These are phyloP conservation scores for Bemisia tabaci DNA, from an alignment of 1,140 invertebrate species.

Conservation along the genomic window DNA sequence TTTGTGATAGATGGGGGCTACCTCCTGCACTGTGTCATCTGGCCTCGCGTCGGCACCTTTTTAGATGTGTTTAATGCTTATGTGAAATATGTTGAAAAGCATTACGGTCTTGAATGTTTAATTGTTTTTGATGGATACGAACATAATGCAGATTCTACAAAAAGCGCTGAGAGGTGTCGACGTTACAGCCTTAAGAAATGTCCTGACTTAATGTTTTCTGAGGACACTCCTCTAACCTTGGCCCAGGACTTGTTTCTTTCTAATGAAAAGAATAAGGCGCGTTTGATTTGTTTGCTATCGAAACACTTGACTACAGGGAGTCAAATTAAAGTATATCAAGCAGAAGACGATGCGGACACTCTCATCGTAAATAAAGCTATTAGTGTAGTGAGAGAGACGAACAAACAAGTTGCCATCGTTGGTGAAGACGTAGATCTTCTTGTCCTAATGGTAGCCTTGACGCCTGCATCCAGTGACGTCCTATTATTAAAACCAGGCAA, in stretches of 20 bases:
- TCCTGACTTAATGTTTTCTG: too few species aligned
- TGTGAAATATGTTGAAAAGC: conserved; percentile 16
- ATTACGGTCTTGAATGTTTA: conserved; percentile 11
- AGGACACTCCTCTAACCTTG: too few species aligned
- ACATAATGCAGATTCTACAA: not conserved
- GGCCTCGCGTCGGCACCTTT: conserved; percentile 17
- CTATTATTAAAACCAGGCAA: too few species aligned
- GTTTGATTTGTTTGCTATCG: too few species aligned
- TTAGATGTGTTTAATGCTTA: conserved; percentile 14
- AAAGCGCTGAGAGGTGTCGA: conserved; percentile 2
- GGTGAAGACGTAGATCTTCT: conserved; percentile 18
- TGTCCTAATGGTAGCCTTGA: too few species aligned
- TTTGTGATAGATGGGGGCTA: conserved; percentile 20
- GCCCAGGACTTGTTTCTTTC: too few species aligned
- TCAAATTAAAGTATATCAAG: too few species aligned
- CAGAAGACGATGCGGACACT: conserved; percentile 14
- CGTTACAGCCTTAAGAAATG: too few species aligned
- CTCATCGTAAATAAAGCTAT: conserved; percentile 17
- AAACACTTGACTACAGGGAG: too few species aligned
- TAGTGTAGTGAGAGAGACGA: not conserved
- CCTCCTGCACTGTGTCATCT: conserved; percentile 20
- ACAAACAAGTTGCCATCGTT: conserved; percentile 11
- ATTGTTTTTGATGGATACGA: conserved; percentile 21
- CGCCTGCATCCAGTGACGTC: too few species aligned
- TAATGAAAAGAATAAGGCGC: too few species aligned